phyloP scores from a whole-genome alignment of 2,888 invertebrate genomes.

The Tetheella fluctuosa region DNA sequence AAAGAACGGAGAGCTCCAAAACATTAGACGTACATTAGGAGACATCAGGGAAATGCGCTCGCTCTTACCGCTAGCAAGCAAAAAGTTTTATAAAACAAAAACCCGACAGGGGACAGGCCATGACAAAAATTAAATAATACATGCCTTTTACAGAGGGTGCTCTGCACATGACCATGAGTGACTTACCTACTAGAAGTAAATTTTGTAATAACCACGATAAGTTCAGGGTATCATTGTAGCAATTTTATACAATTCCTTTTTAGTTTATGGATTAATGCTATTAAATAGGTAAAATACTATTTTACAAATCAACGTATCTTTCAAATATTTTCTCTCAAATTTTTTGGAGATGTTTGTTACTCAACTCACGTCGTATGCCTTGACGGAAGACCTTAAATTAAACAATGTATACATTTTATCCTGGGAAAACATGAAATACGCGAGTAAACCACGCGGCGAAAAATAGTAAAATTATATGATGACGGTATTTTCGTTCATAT shows the following conservation, averaged over 20 bases:
- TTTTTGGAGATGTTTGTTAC: too few species aligned
- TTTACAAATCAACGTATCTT: too few species aligned
- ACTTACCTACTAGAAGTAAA: slow-evolving; percentile 22
- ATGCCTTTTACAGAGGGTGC: slow-evolving; percentile 20
- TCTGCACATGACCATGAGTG: slow-evolving; percentile 21
- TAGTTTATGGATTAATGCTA: too few species aligned
- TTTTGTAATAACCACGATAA: too few species aligned
- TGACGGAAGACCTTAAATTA: background rate
- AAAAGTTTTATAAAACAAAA: slow-evolving; percentile 42
- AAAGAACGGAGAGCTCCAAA: slow-evolving; percentile 38
- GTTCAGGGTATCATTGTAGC: too few species aligned
- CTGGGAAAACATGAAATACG: background rate
- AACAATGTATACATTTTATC: background rate
- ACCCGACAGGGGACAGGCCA: slow-evolving; percentile 20
- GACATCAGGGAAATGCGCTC: slow-evolving; percentile 42
- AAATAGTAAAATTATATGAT: too few species aligned
- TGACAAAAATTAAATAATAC: slow-evolving; percentile 23
- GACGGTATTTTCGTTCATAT: too few species aligned
- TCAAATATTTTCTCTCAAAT: too few species aligned
- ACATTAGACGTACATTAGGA: slow-evolving; percentile 46
- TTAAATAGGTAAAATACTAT: too few species aligned
- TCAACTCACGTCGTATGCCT: too few species aligned
- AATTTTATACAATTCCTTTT: too few species aligned
- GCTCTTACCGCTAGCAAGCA: slow-evolving; percentile 31
- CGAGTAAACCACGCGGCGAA: too few species aligned